phyloP scores from a whole-genome alignment of 1,140 invertebrate species.

The Cotesia chilonis region DNA sequence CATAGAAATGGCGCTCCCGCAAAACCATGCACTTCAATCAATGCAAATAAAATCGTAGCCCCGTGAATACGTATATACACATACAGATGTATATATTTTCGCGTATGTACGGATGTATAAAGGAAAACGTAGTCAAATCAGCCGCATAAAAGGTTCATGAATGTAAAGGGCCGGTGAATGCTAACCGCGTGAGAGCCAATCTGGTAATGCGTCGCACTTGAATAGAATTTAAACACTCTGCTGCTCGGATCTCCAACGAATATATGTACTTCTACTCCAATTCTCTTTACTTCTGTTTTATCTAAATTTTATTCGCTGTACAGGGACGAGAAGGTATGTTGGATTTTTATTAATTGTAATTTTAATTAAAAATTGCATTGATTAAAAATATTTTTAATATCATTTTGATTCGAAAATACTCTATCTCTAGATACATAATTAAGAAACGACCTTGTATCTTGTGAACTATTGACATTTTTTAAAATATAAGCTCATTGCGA shows the following conservation, averaged over 20 bases:
- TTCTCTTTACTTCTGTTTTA: too few relatives aligned
- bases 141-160: conserved; percentile 64
- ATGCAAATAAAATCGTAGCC: conserved; percentile 65
- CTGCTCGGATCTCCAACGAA: background rate
- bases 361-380: too few relatives aligned
- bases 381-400: too few relatives aligned
- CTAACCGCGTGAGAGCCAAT: conserved; percentile 57
- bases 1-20: conserved; percentile 31
- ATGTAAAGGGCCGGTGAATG: conserved; percentile 64
- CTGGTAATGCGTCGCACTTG: conserved; percentile 59
- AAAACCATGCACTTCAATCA: conserved; percentile 63
- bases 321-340: too few relatives aligned
- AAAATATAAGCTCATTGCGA: too few relatives aligned
- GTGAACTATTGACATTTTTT: too few relatives aligned
- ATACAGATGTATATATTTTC: conserved; percentile 14
- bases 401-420: too few relatives aligned
- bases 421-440: too few relatives aligned
- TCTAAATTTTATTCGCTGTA: too few relatives aligned
- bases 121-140: conserved; percentile 63
- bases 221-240: conserved; percentile 17
- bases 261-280: background rate
- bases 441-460: too few relatives aligned
- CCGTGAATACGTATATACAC: conserved; percentile 49
- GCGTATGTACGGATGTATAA: conserved; percentile 1
- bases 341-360: too few relatives aligned